Conservation (phyloP, 2,888 invertebrate genomes). For the Mylabris sibirica region DNA sequence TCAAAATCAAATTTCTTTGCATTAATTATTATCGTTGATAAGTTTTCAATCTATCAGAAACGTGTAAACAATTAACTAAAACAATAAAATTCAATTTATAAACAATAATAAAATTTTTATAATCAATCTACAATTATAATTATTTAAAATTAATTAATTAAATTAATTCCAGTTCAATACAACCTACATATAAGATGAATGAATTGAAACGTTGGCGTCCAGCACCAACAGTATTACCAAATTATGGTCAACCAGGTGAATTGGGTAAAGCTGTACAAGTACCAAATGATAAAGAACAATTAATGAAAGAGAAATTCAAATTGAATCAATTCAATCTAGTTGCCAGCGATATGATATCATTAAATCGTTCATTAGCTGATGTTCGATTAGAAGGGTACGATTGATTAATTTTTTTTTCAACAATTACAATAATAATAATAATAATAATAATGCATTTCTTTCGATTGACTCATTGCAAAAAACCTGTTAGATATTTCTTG, state of each 20-base stretch:
- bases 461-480: not conserved
- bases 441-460: not conserved
- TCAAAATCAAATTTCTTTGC: too few relatives aligned
- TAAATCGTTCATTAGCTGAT: conserved; percentile 94
- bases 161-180: conserved; percentile 38
- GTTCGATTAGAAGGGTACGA: conserved; percentile 86
- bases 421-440: not conserved
- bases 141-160: not conserved
- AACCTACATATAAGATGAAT: conserved; percentile 57
- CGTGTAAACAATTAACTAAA: too few relatives aligned
- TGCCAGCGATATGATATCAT: conserved; percentile 96
- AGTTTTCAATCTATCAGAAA: too few relatives aligned
- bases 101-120: not conserved
- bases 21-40: too few relatives aligned
- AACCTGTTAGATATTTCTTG: not conserved
- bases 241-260: conserved; percentile 83
- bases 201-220: conserved; percentile 76
- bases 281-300: conserved; percentile 82
- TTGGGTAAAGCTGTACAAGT: conserved; percentile 92
- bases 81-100: not conserved
- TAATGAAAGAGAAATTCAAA: conserved; percentile 95
- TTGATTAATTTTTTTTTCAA: not conserved
- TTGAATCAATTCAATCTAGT: conserved; percentile 98
- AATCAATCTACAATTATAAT: not conserved
- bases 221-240: conserved; percentile 74